Evolutionary conservation across 2,113 vertebrate genomes (phyloP).

Genomic region (Zapornia atra): DNA sequence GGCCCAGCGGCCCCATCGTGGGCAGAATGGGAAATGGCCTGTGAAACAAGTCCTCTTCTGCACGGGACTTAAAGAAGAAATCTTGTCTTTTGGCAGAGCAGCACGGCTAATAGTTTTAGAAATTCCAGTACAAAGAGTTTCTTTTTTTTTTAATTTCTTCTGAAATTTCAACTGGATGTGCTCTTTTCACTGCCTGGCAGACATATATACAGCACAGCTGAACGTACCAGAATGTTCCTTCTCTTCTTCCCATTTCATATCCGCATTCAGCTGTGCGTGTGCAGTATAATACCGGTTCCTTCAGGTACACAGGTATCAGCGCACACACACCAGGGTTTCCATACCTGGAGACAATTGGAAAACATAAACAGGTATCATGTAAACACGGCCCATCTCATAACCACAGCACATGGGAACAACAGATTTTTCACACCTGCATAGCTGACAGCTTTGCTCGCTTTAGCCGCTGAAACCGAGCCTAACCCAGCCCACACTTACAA

Average conservation of each 20-base stretch:
- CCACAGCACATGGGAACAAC: rapidly evolving
- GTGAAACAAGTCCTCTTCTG: background rate
- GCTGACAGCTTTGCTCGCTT: background rate
- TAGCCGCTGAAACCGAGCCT: background rate
- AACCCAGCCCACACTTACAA: background rate
- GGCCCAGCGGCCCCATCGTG: background rate
- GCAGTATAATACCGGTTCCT: background rate
- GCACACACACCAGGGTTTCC: background rate
- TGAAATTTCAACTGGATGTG: background rate
- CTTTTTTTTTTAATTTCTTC: background rate
- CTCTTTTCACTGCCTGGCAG: background rate
- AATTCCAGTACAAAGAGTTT: background rate
- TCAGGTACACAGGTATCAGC: background rate
- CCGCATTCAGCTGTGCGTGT: background rate
- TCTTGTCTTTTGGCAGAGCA: background rate
- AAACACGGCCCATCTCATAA: background rate
- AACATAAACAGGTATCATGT: background rate
- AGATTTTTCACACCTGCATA: background rate
- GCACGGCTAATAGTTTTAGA: background rate
- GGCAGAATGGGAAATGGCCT: background rate
- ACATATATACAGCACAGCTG: background rate
- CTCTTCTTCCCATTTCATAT: background rate
- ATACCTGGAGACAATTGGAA: background rate
- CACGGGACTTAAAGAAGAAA: background rate
- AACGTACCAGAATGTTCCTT: background rate